Percentiles rank a stretch among this genome's conserved stretches.
Evolutionary conservation across 2,113 vertebrate genomes (phyloP).

Genomic region (Thryonomys swinderianus): DNA sequence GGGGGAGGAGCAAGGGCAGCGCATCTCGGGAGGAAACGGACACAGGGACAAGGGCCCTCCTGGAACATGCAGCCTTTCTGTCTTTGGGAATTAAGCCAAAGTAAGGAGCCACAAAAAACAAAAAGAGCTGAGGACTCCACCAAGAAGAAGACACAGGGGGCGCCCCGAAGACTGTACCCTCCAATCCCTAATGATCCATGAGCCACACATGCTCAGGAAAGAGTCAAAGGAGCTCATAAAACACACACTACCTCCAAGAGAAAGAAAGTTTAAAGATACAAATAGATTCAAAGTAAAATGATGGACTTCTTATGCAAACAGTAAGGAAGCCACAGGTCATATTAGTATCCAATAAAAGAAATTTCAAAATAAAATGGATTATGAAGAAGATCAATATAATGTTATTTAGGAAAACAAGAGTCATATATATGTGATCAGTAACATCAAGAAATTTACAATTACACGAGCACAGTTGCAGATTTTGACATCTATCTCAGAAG

Average conservation of each 20-base stretch:
- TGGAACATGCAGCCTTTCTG: background rate
- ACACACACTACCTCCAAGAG: background rate
- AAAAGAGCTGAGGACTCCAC: background rate
- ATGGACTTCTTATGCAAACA: background rate
- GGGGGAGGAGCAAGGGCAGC: background rate
- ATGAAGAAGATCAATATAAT: background rate
- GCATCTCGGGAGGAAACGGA: too few species aligned
- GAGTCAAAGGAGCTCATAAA: background rate
- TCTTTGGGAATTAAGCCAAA: background rate
- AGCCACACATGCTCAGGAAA: background rate
- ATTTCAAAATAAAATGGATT: conserved; percentile 40
- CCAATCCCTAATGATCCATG: background rate
- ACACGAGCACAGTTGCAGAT: background rate
- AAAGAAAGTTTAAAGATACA: background rate
- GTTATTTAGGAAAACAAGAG: background rate
- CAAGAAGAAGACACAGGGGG: background rate
- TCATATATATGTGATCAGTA: background rate
- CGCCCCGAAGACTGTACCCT: background rate
- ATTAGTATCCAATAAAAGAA: background rate
- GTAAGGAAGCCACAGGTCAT: background rate
- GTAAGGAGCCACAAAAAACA: background rate
- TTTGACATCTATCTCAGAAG: background rate
- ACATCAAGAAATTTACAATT: background rate
- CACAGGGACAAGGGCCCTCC: too few species aligned
- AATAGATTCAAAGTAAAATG: background rate